Percentiles rank a stretch among this genome's conserved stretches.
phyloP scores from a whole-genome alignment of 2,797 vertebrate genomes.

The Melopsittacus undulatus region DNA sequence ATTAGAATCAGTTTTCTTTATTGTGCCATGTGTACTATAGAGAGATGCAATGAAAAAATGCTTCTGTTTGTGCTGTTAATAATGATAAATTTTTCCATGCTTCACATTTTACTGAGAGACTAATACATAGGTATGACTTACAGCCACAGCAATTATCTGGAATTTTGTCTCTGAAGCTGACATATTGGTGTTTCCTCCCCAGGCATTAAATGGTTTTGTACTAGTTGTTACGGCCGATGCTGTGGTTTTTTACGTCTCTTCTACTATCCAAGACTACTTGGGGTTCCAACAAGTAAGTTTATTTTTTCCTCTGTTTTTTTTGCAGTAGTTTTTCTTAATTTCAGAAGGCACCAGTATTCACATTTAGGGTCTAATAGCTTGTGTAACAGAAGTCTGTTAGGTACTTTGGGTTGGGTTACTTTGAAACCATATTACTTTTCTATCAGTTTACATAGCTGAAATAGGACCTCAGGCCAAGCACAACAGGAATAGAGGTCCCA shows the following conservation, averaged over 20 bases:
- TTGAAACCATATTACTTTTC: slow-evolving; percentile 49
- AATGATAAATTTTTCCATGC: not conserved
- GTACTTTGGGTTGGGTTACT: slow-evolving; percentile 35
- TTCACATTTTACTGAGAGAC: not conserved
- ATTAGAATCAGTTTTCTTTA: not conserved
- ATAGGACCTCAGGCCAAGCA: slow-evolving; percentile 54
- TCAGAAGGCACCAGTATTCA: not conserved
- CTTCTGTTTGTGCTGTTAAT: not conserved
- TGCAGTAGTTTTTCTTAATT: not conserved
- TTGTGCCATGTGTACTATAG: not conserved
- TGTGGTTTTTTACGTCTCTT: slow-evolving; percentile 82
- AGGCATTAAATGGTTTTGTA: slow-evolving; percentile 86
- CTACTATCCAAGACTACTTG: slow-evolving; percentile 85
- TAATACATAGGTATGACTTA: not conserved
- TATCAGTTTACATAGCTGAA: slow-evolving; percentile 19
- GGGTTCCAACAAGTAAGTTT: slow-evolving; percentile 84
- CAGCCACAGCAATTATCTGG: not conserved
- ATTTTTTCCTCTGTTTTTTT: not conserved
- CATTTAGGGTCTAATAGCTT: not conserved
- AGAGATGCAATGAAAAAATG: not conserved
- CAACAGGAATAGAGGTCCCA: slow-evolving; percentile 48
- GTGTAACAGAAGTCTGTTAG: slow-evolving; percentile 50
- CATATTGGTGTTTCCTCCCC: slow-evolving; percentile 19
- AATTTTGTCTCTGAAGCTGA: slow-evolving; percentile 34
- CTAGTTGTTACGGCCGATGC: slow-evolving; percentile 83